Conservation (phyloP, 2,113 vertebrate species). For the Plectropomus leopardus region DNA sequence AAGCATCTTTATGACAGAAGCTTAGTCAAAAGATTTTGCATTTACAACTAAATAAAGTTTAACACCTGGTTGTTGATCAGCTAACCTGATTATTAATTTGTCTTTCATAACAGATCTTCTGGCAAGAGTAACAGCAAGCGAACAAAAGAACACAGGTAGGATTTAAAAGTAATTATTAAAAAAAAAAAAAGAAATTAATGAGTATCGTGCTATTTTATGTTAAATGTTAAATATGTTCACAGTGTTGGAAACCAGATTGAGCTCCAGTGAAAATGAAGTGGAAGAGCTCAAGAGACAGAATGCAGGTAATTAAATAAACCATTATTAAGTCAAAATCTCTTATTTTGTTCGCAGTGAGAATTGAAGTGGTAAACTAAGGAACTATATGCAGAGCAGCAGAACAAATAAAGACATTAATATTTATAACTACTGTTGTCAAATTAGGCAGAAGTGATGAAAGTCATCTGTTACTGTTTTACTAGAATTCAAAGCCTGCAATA, state of each 20-base stretch:
- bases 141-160: constrained; percentile 5
- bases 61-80: no score
- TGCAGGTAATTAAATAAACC: not conserved
- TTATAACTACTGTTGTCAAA: no score
- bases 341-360: not conserved
- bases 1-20: no score
- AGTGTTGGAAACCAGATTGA: constrained; percentile 23
- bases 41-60: no score
- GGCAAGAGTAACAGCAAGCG: not conserved
- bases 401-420: not conserved
- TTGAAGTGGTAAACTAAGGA: no score
- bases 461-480: not conserved
- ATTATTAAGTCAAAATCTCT: no score
- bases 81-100: no score
- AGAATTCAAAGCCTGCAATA: not conserved
- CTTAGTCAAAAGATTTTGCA: no score
- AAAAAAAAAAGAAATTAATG: no score
- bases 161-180: no score
- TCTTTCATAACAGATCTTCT: not conserved
- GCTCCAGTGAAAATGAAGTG: not conserved
- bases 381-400: not conserved
- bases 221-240: not conserved
- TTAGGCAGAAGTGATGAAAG: no score
- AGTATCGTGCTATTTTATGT: not conserved
- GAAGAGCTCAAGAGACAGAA: constrained; percentile 8